Base-by-base conservation (phyloP, 2,888 invertebrate species). In the Caenorhabditis imperialis region DNA sequence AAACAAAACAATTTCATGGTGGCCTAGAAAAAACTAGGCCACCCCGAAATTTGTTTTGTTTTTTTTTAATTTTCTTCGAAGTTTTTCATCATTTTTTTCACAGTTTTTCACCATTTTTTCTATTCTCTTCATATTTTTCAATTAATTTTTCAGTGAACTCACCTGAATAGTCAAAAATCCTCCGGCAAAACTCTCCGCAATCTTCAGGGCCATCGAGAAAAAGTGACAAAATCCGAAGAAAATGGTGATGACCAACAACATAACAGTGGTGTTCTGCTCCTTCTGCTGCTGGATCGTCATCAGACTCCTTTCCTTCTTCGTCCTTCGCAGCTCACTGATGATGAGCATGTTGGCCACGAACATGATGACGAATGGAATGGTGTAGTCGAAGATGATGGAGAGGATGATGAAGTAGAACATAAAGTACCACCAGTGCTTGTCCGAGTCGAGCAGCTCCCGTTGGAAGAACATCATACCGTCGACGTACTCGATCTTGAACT, bases 211-310 rank as follows among this genome's bases (percentile, higher is more conserved):
- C 74, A 75, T 75, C 16, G 74, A 75, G 23, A 75, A 70, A 22
- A 70, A 69, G 23, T 75, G 74, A n/a, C 75, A 75, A 33, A 75
- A 69, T 2, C 70, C 75, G 27, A 75, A 75, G 51, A 71, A 70
- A 33, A 65, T 63, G 0, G 75, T 75, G 60, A 75, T 44, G 23
- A 75, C 71, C n/a, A 75, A 22, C 23, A 75, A 35, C 75, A 75
- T 75, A 0, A 70, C 53, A 1, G 75, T 75, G 3, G 75, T 75
- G 30, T 75, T 75, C 35, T 75, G 70, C 47, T 75, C 75, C 38
- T 75, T 75, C 30, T 70, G 75, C 40, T 75, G 75, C 50, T 75
- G 67, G 30, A 65, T 75, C 38, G 75, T 70, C 71, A 75, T 60
- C 33, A 75, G 35, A 35, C 58, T 54, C 33, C 75, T 40, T n/a